Conservation (phyloP, 2,113 vertebrate genomes). For the Macaca nemestrina region DNA sequence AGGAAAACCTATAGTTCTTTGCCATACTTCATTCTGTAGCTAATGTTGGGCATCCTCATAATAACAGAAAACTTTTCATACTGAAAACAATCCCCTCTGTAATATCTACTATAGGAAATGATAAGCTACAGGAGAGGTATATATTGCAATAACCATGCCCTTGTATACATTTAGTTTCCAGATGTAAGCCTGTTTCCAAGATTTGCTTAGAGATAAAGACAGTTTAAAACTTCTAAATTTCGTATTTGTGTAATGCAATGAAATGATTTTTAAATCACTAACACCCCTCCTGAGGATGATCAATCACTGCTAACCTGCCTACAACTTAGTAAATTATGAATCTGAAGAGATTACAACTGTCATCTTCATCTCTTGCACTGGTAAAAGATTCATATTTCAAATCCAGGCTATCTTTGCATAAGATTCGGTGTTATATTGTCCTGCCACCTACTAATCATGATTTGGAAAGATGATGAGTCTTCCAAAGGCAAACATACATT, state of each 20-base stretch:
- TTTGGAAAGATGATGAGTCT: constrained; percentile 73
- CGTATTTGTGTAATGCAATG: constrained; percentile 59
- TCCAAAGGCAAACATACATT: constrained; percentile 70
- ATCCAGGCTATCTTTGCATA: constrained; percentile 74
- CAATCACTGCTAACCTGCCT: constrained; percentile 73
- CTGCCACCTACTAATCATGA: constrained; percentile 80
- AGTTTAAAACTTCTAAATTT: constrained; percentile 71
- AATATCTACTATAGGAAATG: constrained; percentile 15
- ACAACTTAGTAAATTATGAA: constrained; percentile 81
- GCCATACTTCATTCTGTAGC: not conserved
- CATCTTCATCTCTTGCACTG: constrained; percentile 74
- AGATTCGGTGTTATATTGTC: constrained; percentile 70
- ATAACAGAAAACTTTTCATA: not conserved
- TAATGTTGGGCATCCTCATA: not conserved
- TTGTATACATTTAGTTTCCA: constrained; percentile 34
- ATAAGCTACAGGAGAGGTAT: constrained; percentile 9
- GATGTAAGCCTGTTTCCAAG: constrained; percentile 44
- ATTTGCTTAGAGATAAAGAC: constrained; percentile 70
- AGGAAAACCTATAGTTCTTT: constrained; percentile 28
- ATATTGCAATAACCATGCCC: not conserved
- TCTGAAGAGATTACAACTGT: constrained; percentile 79
- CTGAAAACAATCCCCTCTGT: not conserved
- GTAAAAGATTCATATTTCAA: constrained; percentile 79
- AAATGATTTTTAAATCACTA: constrained; percentile 72
- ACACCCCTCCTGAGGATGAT: constrained; percentile 65